Evolutionary conservation across 2,888 invertebrate species (phyloP).

Genomic region (Eledone cirrhosa): DNA sequence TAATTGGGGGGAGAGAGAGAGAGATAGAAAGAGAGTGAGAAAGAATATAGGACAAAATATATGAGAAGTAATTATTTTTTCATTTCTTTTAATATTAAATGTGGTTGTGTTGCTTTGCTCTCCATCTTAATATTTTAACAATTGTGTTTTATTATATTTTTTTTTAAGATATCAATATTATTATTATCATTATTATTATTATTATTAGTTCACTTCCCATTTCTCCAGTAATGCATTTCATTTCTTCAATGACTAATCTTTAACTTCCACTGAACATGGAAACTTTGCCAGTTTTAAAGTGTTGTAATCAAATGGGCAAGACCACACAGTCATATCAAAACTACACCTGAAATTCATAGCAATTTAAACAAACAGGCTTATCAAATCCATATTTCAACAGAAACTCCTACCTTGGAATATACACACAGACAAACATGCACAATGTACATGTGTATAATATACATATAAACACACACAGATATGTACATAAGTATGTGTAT

Average conservation of each 20-base stretch:
- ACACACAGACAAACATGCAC: too few relatives aligned
- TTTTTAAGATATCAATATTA: background rate
- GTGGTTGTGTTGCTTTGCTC: background rate
- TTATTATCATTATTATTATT: background rate
- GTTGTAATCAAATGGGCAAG: background rate
- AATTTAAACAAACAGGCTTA: too few relatives aligned
- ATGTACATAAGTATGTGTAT: too few relatives aligned
- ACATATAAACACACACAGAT: too few relatives aligned
- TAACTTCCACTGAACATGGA: background rate
- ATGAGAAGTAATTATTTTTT: background rate
- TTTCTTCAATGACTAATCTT: background rate
- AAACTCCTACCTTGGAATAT: too few relatives aligned
- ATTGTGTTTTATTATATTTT: background rate
- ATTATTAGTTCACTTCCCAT: background rate
- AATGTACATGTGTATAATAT: too few relatives aligned
- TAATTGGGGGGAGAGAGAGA: background rate
- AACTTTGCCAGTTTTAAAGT: slow-evolving; percentile 5
- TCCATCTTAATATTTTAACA: background rate
- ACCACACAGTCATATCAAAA: slow-evolving; percentile 22
- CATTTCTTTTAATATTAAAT: slow-evolving; percentile 1
- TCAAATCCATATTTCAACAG: too few relatives aligned
- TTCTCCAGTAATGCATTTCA: background rate
- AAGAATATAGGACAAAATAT: too few relatives aligned
- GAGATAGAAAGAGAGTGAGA: too few relatives aligned
- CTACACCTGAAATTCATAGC: too few relatives aligned